Evolutionary conservation across 2,113 vertebrate species (phyloP).

Genomic region (Aptenodytes patagonicus): DNA sequence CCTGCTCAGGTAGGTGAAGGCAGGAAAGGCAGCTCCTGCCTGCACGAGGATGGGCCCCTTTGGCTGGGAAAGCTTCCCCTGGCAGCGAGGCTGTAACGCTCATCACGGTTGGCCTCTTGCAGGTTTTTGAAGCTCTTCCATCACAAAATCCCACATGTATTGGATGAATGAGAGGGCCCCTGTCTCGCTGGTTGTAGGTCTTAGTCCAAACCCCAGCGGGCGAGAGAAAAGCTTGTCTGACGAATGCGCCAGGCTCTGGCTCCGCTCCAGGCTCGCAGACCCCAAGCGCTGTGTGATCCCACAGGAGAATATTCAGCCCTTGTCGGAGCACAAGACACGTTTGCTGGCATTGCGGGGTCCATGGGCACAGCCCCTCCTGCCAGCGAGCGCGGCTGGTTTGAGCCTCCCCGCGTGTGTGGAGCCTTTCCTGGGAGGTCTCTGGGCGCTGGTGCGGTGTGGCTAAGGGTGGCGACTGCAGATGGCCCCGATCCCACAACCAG

Average conservation of each 20-base stretch:
- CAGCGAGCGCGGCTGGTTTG: accelerated
- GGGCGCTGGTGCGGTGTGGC: accelerated
- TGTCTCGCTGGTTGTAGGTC: accelerated
- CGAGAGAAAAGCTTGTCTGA: accelerated
- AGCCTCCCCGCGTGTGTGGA: accelerated
- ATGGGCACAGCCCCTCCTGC: too few relatives aligned
- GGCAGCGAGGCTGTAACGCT: not conserved
- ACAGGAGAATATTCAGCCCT: accelerated
- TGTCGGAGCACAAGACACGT: accelerated
- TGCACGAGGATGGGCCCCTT: accelerated
- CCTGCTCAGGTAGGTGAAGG: not conserved
- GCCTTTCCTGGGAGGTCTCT: accelerated
- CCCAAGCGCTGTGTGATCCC: accelerated
- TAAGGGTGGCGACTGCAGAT: accelerated
- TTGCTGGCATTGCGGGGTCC: not conserved
- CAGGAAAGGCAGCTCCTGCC: not conserved
- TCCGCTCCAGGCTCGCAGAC: not conserved
- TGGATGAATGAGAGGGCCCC: not conserved
- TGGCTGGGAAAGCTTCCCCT: not conserved
- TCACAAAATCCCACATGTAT: accelerated
- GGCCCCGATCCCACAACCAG: not conserved
- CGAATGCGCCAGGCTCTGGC: accelerated
- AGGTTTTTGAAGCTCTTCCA: not conserved
- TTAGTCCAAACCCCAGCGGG: not conserved
- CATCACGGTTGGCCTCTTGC: accelerated